Base-by-base conservation (phyloP, 2,797 vertebrate species). In the Cichlasoma orientale region DNA sequence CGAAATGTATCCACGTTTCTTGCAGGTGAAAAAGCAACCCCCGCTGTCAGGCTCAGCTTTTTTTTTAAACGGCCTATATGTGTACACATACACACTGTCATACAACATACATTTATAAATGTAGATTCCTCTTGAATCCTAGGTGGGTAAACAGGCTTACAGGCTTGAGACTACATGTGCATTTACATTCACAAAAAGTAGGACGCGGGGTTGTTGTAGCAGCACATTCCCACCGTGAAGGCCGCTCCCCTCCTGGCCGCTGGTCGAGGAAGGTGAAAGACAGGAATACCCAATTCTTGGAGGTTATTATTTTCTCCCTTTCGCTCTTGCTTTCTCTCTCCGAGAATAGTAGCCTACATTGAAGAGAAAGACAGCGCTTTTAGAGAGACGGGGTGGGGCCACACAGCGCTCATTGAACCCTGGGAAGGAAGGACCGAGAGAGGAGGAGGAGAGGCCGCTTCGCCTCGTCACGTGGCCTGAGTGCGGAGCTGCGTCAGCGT, bases 341-440 rank as follows among this genome's bases (percentile, higher is more conserved):
- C 89, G 85, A 93, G 86, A 92, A 82, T 91, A 91, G 95, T 88
- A 92, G 86, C 76, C 81, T 82, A 91, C 89, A 91, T 87, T 90
- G 92, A 95, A 88, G 88, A 94, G 92, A 93, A 75, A 94, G 92
- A 89, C 92, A 87, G 93, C 90, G 83, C 86, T 91, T 92, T 92
- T 89, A 86, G 89, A 95, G 93, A 95, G 94, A 92, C 92, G 96
- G 96, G 97, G 97, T 97, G 97, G 96, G 96, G 97, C 97, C 96
- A 95, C 96, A 89, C 92, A 38, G 90, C 95, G 92, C 96, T 93
- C 95, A 93, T 93, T 96, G 97, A 95, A 97, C 96, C 91, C 94
- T 94, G 96, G 97, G 96, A 97, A 96, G 90, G 89, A 90, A 96
- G 85, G 79, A 88, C 93, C 91, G 90, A 90, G 86, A 82, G 90